Evolutionary conservation across 2,797 vertebrate species (phyloP).

Genomic region (Lagodon rhomboides): DNA sequence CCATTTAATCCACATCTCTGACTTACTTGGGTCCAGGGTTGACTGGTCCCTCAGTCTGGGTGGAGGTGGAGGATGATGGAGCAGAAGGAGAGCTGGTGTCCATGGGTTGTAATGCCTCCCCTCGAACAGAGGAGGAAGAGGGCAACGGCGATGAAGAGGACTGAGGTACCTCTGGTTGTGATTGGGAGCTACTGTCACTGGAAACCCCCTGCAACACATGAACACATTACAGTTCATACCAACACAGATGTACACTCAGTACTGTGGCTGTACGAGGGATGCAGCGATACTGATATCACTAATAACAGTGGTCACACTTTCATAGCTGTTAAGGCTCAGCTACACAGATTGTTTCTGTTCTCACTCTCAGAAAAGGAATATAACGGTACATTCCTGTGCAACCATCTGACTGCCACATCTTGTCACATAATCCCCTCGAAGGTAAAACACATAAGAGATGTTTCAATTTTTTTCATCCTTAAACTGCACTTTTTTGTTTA

Average conservation of each 20-base stretch:
- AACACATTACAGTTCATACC: neutral
- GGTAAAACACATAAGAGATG: no score
- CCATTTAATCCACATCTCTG: neutral
- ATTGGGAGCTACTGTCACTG: constrained; percentile 61
- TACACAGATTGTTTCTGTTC: no score
- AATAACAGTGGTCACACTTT: no score
- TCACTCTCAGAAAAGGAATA: no score
- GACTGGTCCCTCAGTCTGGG: constrained; percentile 74
- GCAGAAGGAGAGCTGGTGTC: constrained; percentile 61
- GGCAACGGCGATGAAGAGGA: constrained; percentile 55
- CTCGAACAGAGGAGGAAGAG: constrained; percentile 33
- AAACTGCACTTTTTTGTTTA: no score
- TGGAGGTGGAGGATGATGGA: constrained; percentile 71
- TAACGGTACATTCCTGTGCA: no score
- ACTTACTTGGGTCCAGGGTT: constrained; percentile 74
- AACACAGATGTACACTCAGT: neutral
- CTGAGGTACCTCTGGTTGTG: constrained; percentile 47
- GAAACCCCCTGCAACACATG: constrained; percentile 67
- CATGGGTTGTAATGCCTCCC: constrained; percentile 54
- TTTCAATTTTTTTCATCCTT: no score
- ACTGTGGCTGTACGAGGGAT: no score
- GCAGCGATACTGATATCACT: no score
- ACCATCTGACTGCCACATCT: no score
- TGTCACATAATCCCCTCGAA: no score
- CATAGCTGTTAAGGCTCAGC: no score